Base-by-base conservation (phyloP, 2,113 vertebrate genomes). In the Carassius gibelio region DNA sequence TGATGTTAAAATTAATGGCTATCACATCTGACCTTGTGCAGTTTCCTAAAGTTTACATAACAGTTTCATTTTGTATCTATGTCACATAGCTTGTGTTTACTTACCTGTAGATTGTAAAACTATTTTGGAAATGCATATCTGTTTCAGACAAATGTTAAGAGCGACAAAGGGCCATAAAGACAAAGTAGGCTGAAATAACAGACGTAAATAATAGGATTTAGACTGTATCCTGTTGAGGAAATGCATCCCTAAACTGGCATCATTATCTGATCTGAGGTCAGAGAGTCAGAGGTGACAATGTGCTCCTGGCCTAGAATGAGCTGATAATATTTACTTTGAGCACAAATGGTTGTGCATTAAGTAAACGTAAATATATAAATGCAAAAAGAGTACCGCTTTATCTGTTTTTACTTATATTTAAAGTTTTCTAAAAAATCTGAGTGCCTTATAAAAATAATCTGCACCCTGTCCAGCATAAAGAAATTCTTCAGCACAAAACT, bases 241-340 rank as follows among this genome's bases (percentile, higher is more conserved):
- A 62, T 61, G 57, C 77, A 79, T 79, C 77, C 55, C 21, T 7
- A 79, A 61, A 79, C 57, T 23, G 21, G 55, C 38, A 75, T 75
- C 69, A 75, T 74, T 75, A 26, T 48, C 75, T 26, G 75, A 69
- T 34, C 48, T 59, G 75, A 42, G 52, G 75, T 45, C 76, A 52
- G 13, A 57, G 75, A 66, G 71, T 36, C 13, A 84, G 61, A 64
- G 75, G 72, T n/a, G 17, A 80, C 69, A 48, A 42, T 83, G 23
- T 2, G n/a, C 64, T 36, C 30, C 66, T 80, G 8, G n/a, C 30
- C 75, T 52, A 30, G 59, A 52, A 68, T 69, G 64, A 72, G 62
- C 68, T 36, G 83, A 66, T 72, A 85, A 85, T 82, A 87, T 88
- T 88, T 86, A 82, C 68, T 36, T 38, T 38, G n/a, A 26, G 66